phyloP scores from a whole-genome alignment of 1,140 invertebrate genomes.

The Drosophila burlai region DNA sequence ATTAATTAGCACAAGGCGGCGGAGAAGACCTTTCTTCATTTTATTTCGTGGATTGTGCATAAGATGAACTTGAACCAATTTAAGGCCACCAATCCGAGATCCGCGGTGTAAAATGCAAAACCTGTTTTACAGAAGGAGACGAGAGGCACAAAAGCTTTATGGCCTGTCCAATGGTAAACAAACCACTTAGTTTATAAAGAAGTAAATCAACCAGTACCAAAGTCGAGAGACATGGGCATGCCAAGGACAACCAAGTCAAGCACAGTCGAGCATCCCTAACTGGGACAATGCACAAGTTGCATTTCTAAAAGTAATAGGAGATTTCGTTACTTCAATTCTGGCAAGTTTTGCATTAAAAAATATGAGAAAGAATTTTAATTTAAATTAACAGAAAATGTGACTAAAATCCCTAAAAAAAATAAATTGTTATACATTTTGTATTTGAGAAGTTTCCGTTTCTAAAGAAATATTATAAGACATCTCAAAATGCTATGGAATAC shows the following conservation, averaged over 20 bases:
- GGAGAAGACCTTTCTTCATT: slow-evolving; percentile 34
- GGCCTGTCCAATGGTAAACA: slow-evolving; percentile 64
- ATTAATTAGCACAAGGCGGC: slow-evolving; percentile 71
- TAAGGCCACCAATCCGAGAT: slow-evolving; percentile 48
- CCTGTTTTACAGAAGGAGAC: slow-evolving; percentile 69
- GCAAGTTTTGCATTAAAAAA: too few relatives aligned
- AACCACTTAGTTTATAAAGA: slow-evolving; percentile 66
- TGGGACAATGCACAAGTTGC: not conserved
- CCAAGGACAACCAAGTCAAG: slow-evolving; percentile 59
- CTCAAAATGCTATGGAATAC: too few relatives aligned
- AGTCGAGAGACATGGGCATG: slow-evolving; percentile 36
- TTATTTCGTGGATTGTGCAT: slow-evolving; percentile 66
- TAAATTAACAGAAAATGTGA: too few relatives aligned
- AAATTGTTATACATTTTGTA: too few relatives aligned
- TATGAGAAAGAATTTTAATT: too few relatives aligned
- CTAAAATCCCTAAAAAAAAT: too few relatives aligned
- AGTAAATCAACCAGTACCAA: slow-evolving; percentile 46
- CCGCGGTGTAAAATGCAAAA: slow-evolving; percentile 72
- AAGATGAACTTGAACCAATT: slow-evolving; percentile 80
- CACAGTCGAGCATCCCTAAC: slow-evolving; percentile 19
- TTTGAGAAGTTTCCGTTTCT: not conserved
- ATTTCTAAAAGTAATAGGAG: not conserved
- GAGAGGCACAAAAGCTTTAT: slow-evolving; percentile 45
- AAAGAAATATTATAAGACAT: too few relatives aligned
- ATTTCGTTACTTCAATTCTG: too few relatives aligned